Conservation (phyloP, 2,113 vertebrate genomes). For the Zapus hudsonius region DNA sequence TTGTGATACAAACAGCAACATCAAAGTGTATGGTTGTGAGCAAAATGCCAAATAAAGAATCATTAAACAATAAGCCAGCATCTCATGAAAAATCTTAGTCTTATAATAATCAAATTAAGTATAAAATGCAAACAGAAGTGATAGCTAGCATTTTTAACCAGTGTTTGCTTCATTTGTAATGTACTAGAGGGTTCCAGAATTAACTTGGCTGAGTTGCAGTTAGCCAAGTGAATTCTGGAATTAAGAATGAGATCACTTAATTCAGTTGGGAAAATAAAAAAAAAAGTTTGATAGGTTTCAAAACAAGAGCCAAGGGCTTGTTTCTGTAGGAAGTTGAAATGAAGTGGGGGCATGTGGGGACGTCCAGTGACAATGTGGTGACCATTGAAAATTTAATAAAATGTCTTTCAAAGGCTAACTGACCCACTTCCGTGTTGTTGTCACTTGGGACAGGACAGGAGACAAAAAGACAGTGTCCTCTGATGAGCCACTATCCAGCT, state of each 20-base stretch:
- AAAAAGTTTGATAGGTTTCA: slow-evolving; percentile 43
- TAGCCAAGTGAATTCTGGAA: too few species aligned
- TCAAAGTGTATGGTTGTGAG: slow-evolving; percentile 64
- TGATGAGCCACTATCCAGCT: background rate
- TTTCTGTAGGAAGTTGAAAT: background rate
- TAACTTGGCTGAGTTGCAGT: slow-evolving; percentile 74
- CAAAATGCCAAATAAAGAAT: slow-evolving; percentile 69
- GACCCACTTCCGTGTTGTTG: background rate
- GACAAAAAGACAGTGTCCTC: background rate
- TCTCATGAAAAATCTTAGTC: slow-evolving; percentile 70
- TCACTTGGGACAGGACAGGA: background rate
- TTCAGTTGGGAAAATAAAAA: slow-evolving; percentile 55
- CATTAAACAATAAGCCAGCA: slow-evolving; percentile 65
- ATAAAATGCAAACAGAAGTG: slow-evolving; percentile 71
- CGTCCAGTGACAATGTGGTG: background rate
- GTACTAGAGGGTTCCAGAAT: slow-evolving; percentile 63
- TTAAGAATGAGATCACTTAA: slow-evolving; percentile 64
- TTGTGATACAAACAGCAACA: background rate
- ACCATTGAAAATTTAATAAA: slow-evolving; percentile 26
- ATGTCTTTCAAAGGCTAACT: background rate
- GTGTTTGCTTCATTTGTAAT: slow-evolving; percentile 71
- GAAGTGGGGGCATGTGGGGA: background rate
- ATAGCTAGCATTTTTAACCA: slow-evolving; percentile 71
- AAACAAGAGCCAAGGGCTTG: background rate
- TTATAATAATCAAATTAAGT: slow-evolving; percentile 76